Base-by-base conservation (phyloP, 2,797 vertebrate species). In the Smutsia gigantea region DNA sequence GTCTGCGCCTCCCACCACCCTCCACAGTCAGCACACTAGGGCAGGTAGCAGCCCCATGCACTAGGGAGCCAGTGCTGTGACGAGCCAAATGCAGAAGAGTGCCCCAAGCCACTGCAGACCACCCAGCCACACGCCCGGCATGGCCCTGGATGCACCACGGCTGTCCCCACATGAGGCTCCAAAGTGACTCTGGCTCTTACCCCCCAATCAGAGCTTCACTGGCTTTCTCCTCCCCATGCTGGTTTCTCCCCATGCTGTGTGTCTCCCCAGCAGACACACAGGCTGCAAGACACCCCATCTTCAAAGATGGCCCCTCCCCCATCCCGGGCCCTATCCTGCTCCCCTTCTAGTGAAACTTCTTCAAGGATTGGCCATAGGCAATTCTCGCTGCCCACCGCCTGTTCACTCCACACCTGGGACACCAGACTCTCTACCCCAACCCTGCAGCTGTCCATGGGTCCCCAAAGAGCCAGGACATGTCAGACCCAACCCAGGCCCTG, bases 111-210 rank as follows among this genome's bases (percentile, higher is more conserved):
- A 1, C 53, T 31, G 31, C 18, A 7, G 78, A 37, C 31, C 31
- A 11, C 49, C 63, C 64, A 34, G 49, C 12, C 46, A 12, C 46
- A 11, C 0, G 46, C 46, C 46, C 11, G 46, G 2, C 46, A 12
- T 46, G 10, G 46, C 46, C 46, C 42, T 46, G 42, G 64, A 10
- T 29, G 53, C 1, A 29, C 63, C 19, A 14, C 2, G 61, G 34
- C 42, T 10, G 9, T 7, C 9, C 21, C 27, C 7, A 51, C 46
- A 3, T 14, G 63, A 66, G 12, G 25, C n/a, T 59, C 42, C 46
- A 17, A 0, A 42, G 12, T 29, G 23, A 39, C 34, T 55, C 18
- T 34, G 11, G 17, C 27, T 64, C 21, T 21, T 0, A 0, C 31
- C 18, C 31, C 82, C 17, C 34, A 2, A 6, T 13, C 31, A 12